These are phyloP conservation scores for Drosophila nannoptera DNA, from an alignment of 1,140 invertebrate genomes.

Conservation along the genomic window DNA sequence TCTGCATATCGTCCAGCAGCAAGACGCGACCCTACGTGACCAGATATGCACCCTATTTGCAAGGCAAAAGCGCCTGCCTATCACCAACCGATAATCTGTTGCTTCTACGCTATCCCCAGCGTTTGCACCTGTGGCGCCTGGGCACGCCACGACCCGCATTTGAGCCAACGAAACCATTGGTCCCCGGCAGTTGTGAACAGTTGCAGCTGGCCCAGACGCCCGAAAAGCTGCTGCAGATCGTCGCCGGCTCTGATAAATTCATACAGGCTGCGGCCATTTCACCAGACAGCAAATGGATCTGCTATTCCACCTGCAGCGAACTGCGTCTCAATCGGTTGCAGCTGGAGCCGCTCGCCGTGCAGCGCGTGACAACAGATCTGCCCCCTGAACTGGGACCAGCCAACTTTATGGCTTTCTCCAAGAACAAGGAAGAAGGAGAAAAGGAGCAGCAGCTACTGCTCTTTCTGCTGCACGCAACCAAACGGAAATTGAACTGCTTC, in stretches of 20 bases:
- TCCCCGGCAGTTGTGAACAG: slow-evolving; percentile 21
- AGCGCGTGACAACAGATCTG: slow-evolving; percentile 78
- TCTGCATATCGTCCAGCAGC: slow-evolving; percentile 84
- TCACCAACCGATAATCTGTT: slow-evolving; percentile 82
- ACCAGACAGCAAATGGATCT: slow-evolving; percentile 84
- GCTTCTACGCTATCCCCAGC: slow-evolving; percentile 85
- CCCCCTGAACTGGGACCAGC: slow-evolving; percentile 78
- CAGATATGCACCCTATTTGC: slow-evolving; percentile 86
- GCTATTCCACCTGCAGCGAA: slow-evolving; percentile 85
- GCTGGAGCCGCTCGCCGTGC: slow-evolving; percentile 78
- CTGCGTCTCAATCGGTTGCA: slow-evolving; percentile 82
- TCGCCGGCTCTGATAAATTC: slow-evolving; percentile 15
- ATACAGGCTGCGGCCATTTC: slow-evolving; percentile 82
- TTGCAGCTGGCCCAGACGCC: slow-evolving; percentile 80
- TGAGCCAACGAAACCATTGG: background rate
- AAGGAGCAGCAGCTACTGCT: slow-evolving; percentile 56
- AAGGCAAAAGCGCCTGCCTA: slow-evolving; percentile 82
- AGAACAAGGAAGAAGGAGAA: slow-evolving; percentile 60
- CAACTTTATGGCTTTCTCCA: slow-evolving; percentile 79
- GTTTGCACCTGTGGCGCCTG: slow-evolving; percentile 85
- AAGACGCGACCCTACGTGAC: slow-evolving; percentile 82
- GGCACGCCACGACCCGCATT: slow-evolving; percentile 61
- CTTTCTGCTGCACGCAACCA: slow-evolving; percentile 63
- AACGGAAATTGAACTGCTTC: slow-evolving; percentile 57
- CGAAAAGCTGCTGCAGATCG: slow-evolving; percentile 84